Base-by-base conservation (phyloP, 2,797 vertebrate genomes). In the Eospalax fontanierii region DNA sequence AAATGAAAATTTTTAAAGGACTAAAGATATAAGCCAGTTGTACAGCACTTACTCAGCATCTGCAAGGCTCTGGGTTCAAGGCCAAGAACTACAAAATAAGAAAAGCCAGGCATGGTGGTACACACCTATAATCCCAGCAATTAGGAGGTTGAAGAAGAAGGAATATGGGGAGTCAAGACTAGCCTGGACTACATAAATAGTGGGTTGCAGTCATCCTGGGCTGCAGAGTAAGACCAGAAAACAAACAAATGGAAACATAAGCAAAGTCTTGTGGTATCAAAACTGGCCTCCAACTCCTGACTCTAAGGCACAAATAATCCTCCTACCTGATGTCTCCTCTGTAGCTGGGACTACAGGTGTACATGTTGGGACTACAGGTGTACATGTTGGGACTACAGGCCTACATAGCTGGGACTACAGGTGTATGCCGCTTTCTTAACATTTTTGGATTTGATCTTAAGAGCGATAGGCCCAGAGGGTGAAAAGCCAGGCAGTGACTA, bases 361-460 rank as follows among this genome's bases (percentile, higher is more conserved):
- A n/a, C n/a, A n/a, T n/a, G n/a, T n/a, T n/a, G n/a, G n/a, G n/a
- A n/a, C n/a, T n/a, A n/a, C n/a, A n/a, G n/a, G n/a, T n/a, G n/a
- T n/a, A n/a, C n/a, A n/a, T n/a, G n/a, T n/a, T n/a, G n/a, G n/a
- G n/a, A n/a, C n/a, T n/a, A n/a, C n/a, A n/a, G n/a, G n/a, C n/a
- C n/a, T 16, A 30, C 9, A 9, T 40, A 61, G 46, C 83, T 68
- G 54, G 24, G 50, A 59, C 35, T 63, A 16, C 14, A 61, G 35
- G 57, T 15, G 33, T 38, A 54, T 33, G 1, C 57, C 8, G 33
- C 16, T 24, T 90, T 70, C 38, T 54, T 92, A 28, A 80, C 61
- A 24, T 43, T 26, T 95, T 93, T 80, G 90, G 28, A 83, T 89
- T 88, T 95, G 46, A 73, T 74, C 71, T 88, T 83, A 40, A 93